These are phyloP conservation scores for Chinchilla lanigera DNA, from an alignment of 2,113 vertebrate genomes.

Conservation along the genomic window DNA sequence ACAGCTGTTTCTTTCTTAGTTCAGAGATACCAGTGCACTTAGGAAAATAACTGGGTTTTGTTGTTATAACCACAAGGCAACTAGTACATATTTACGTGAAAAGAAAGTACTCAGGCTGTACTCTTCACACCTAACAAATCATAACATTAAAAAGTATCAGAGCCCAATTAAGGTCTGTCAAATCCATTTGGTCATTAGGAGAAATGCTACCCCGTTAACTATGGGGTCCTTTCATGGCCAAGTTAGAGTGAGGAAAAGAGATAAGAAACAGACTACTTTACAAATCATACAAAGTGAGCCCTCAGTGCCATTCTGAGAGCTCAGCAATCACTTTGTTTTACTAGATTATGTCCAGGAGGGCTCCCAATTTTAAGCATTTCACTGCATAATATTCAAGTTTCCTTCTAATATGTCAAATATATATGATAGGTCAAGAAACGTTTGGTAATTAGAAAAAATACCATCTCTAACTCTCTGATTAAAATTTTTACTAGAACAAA, in stretches of 20 bases:
- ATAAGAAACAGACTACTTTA: neutral
- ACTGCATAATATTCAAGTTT: constrained; percentile 16
- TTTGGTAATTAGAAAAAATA: neutral
- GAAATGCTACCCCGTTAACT: neutral
- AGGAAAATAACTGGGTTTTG: neutral
- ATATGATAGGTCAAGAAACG: neutral
- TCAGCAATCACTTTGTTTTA: neutral
- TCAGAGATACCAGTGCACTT: neutral
- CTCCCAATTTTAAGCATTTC: constrained; percentile 22
- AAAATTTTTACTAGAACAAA: constrained; percentile 61
- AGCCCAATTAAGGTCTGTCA: neutral
- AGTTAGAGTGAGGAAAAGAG: neutral
- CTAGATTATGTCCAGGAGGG: neutral
- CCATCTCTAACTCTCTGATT: constrained; percentile 22
- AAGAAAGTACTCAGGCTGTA: neutral
- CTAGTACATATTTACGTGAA: constrained; percentile 18
- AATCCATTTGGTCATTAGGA: constrained; percentile 24
- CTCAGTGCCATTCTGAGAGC: neutral
- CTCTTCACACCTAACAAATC: constrained; percentile 49
- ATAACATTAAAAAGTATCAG: constrained; percentile 55
- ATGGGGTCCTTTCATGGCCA: neutral
- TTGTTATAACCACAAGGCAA: constrained; percentile 5
- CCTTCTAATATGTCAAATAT: constrained; percentile 19
- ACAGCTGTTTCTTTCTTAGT: neutral
- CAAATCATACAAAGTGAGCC: neutral